These are phyloP conservation scores for Euglossa dilemma DNA, from an alignment of 1,140 invertebrate genomes.

Conservation along the genomic window DNA sequence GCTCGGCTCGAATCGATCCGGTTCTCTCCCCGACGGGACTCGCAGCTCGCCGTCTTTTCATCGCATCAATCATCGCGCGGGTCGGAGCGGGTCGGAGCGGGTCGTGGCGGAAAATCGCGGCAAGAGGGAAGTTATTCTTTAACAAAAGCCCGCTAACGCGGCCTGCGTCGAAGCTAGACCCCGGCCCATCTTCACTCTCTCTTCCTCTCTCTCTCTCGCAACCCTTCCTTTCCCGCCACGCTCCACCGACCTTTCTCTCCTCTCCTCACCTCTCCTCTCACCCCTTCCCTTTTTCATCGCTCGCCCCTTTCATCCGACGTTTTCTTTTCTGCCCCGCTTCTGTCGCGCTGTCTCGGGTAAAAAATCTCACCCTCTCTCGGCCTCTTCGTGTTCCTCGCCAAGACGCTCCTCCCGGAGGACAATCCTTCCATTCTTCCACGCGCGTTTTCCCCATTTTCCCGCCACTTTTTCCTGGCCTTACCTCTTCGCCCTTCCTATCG, in stretches of 20 bases:
- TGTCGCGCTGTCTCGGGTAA: not conserved
- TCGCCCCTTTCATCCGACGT: not conserved
- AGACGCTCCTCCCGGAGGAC: constrained; percentile 9
- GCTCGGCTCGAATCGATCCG: not conserved
- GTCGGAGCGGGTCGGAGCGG: not conserved
- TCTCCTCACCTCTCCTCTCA: not conserved
- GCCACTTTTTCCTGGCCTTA: not conserved
- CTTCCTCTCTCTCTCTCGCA: not conserved
- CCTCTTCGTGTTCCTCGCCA: not conserved
- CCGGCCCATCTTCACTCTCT: not conserved
- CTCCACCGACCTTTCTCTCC: not conserved
- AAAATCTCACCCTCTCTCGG: not conserved
- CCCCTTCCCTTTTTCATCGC: not conserved
- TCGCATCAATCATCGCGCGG: not conserved
- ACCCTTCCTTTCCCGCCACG: not conserved
- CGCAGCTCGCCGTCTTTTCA: not conserved
- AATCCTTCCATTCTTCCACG: constrained; percentile 7
- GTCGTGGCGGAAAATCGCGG: not conserved
- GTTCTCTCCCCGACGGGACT: not conserved
- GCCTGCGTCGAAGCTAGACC: not conserved
- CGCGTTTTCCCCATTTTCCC: constrained; percentile 8
- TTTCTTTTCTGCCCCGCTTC: not conserved
- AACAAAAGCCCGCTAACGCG: not conserved
- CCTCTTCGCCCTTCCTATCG: too few species aligned
- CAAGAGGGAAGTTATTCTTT: not conserved